phyloP scores from a whole-genome alignment of 1,140 invertebrate species.

The Lutraria rhynchaena region DNA sequence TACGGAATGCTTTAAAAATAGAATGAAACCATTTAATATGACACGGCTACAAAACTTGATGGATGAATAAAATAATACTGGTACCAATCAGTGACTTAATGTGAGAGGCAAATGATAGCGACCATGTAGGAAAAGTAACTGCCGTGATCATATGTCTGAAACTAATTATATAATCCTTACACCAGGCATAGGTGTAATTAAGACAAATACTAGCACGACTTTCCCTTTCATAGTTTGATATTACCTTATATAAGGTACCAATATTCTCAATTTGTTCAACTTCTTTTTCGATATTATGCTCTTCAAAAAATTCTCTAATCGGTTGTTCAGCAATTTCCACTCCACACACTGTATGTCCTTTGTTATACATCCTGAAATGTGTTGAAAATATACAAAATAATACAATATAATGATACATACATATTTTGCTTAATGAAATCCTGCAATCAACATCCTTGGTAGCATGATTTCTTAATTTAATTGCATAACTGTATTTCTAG shows the following conservation, averaged over 20 bases:
- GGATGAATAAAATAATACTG: too few relatives aligned
- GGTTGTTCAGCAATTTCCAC: slow-evolving; percentile 36
- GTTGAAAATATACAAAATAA: neutral
- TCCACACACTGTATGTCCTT: slow-evolving; percentile 30
- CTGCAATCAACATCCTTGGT: neutral
- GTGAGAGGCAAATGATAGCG: too few relatives aligned
- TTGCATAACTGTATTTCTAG: neutral
- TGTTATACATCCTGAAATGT: slow-evolving; percentile 35
- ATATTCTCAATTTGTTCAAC: slow-evolving; percentile 5
- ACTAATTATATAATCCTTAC: too few relatives aligned
- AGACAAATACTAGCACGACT: too few relatives aligned
- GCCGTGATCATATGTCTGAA: too few relatives aligned
- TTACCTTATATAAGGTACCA: slow-evolving; percentile 29
- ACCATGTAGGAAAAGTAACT: too few relatives aligned
- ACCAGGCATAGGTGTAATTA: too few relatives aligned
- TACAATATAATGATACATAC: too few relatives aligned
- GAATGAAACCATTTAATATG: too few relatives aligned
- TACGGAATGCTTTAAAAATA: too few relatives aligned
- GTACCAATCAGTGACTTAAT: too few relatives aligned
- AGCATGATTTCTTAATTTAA: neutral
- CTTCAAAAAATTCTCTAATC: slow-evolving; percentile 29
- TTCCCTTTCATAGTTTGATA: neutral
- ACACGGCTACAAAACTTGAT: too few relatives aligned
- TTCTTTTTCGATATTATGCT: slow-evolving; percentile 12
- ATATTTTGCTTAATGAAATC: neutral